Evolutionary conservation across 2,797 vertebrate species (phyloP).

Genomic region (Anabacerthia variegaticeps): DNA sequence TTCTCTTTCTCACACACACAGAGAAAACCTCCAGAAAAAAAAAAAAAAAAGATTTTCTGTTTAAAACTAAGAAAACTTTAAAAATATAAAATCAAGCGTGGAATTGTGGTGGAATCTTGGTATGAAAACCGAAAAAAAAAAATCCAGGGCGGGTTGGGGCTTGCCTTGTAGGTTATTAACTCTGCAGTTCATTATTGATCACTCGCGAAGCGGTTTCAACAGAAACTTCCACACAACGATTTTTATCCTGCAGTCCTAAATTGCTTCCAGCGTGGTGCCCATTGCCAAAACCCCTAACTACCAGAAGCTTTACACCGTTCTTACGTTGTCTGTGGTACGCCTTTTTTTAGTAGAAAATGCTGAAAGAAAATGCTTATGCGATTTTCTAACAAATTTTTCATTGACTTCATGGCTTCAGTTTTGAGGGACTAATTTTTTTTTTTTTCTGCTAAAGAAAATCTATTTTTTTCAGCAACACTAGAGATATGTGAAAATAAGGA

Average conservation of each 20-base stretch:
- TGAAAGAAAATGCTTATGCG: background rate
- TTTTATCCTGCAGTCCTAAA: background rate
- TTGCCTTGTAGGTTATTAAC: background rate
- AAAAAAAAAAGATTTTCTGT: background rate
- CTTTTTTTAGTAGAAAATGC: background rate
- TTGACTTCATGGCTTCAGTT: background rate
- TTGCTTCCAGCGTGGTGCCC: background rate
- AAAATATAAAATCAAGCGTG: background rate
- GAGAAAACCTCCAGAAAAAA: no score
- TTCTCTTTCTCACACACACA: background rate
- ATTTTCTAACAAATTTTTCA: background rate
- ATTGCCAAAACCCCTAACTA: background rate
- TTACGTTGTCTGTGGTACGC: background rate
- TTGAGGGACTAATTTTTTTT: background rate
- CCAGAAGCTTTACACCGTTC: background rate
- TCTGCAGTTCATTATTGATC: slow-evolving; percentile 24
- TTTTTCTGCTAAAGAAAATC: background rate
- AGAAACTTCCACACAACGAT: background rate
- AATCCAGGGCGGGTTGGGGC: background rate
- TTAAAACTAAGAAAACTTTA: background rate
- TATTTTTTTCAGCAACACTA: background rate
- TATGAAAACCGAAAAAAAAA: background rate
- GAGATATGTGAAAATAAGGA: background rate
- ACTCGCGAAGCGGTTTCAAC: background rate
- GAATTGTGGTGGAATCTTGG: background rate